Evolutionary conservation across 2,113 vertebrate species (phyloP).

Genomic region (Albula glossodonta): DNA sequence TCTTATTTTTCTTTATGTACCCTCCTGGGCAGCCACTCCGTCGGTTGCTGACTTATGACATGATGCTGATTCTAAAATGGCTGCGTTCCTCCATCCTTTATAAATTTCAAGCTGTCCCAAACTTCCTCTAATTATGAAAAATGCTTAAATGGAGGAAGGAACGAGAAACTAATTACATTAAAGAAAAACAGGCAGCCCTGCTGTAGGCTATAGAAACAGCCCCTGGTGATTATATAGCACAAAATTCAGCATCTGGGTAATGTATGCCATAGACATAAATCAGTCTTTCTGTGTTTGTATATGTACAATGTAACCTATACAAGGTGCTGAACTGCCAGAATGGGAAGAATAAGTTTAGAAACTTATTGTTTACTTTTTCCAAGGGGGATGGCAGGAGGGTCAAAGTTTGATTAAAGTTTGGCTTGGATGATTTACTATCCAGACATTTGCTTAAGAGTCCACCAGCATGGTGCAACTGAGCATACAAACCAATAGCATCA

Average conservation of each 20-base stretch:
- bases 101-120: not conserved
- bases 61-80: not conserved
- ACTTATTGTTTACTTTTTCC: not conserved
- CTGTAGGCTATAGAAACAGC: not conserved
- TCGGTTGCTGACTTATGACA: not conserved
- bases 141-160: not conserved
- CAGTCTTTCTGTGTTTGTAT: not conserved
- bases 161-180: not conserved
- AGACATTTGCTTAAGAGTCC: not conserved
- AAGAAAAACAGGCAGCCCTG: not conserved
- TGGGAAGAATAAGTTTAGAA: not conserved
- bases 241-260: not conserved
- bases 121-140: not conserved
- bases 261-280: not conserved
- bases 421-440: not conserved
- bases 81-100: not conserved
- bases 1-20: not conserved
- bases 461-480: too few species aligned
- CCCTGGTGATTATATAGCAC: not conserved
- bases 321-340: not conserved
- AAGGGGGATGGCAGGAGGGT: too few species aligned
- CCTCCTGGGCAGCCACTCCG: not conserved
- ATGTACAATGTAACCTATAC: not conserved
- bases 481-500: too few species aligned
- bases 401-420: not conserved